A percentile compares a stretch with the other conserved stretches of the same genome.
Conservation (phyloP, 2,113 vertebrate species). For the Phrynocephalus versicolor region DNA sequence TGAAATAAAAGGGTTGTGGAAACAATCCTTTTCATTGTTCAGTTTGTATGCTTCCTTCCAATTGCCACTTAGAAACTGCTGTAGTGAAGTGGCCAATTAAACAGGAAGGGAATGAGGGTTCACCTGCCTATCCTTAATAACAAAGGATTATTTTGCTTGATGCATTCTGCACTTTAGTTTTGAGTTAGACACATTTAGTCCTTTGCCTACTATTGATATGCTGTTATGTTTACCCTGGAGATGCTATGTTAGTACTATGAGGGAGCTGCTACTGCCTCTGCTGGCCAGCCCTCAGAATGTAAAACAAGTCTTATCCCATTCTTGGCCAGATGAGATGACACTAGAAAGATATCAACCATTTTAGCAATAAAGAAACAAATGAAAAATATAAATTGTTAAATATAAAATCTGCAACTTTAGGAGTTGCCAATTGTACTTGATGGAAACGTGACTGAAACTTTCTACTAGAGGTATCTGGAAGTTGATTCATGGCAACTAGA, state of each 20-base stretch:
- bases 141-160: conserved; percentile 28
- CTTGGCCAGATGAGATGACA: background rate
- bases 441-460: background rate
- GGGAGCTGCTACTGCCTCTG: background rate
- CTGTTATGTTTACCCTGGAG: conserved; percentile 19
- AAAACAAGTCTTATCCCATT: background rate
- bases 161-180: conserved; percentile 32
- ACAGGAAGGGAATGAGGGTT: background rate
- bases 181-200: conserved; percentile 15
- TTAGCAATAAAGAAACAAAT: background rate
- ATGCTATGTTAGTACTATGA: no score
- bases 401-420: no score
- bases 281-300: background rate
- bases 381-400: no score
- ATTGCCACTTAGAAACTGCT: conserved; percentile 5
- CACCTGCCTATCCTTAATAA: conserved; percentile 31
- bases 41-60: background rate
- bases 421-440: background rate
- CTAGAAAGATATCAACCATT: background rate
- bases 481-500: no score
- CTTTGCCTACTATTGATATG: conserved; percentile 5
- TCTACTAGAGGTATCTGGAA: no score
- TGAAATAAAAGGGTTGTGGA: background rate
- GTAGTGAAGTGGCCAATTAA: conserved; percentile 1
- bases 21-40: conserved; percentile 21